Base-by-base conservation (phyloP, 2,888 invertebrate species). In the Drosophila kokeensis region DNA sequence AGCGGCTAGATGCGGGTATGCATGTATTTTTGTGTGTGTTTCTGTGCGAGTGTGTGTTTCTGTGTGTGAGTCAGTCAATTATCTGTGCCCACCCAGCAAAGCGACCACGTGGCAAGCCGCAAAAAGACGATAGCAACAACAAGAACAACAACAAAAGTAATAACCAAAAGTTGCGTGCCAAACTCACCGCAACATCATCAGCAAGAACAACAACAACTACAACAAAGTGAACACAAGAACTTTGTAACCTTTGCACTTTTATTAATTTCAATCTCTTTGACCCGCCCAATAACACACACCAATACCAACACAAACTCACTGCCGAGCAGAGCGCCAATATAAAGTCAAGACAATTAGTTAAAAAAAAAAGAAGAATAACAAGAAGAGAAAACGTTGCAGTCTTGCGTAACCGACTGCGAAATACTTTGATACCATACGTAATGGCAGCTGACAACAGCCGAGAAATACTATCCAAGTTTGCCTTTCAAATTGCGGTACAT, bases 201-300 rank as follows among this genome's bases (percentile, higher is more conserved):
- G 32, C 34, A 50, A 32, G 52, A 34, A 42, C 27, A 57, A 32
- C 53, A 34, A 13, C 36, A 32, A 55, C 42, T n/a, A 54, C 53
- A 68, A 68, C 66, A 67, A 63, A 66, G 49, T 76, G 70, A 53
- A 32, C 70, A 82, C 68, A 63, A 62, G 65, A 82, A 84, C 83
- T 87, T 83, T 83, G 79, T 84, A 83, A 84, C 85, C 83, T 83
- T 79, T 79, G 87, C 87, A 84, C 82, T 87, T 83, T 83, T 82
- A 72, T 73, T 77, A 75, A 80, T 87, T 85, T 79, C 81, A 79
- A 82, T 78, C 78, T 78, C 79, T 58, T 48, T 74, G 81, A 74
- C 60, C 81, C 60, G 34, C 60, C 40, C 69, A 57, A 59, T 36
- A n/a, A n/a, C 48, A 48, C n/a, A 52, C n/a, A 38, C 54, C 36